phyloP scores from a whole-genome alignment of 2,113 vertebrate genomes.

The Craseonycteris thonglongyai region DNA sequence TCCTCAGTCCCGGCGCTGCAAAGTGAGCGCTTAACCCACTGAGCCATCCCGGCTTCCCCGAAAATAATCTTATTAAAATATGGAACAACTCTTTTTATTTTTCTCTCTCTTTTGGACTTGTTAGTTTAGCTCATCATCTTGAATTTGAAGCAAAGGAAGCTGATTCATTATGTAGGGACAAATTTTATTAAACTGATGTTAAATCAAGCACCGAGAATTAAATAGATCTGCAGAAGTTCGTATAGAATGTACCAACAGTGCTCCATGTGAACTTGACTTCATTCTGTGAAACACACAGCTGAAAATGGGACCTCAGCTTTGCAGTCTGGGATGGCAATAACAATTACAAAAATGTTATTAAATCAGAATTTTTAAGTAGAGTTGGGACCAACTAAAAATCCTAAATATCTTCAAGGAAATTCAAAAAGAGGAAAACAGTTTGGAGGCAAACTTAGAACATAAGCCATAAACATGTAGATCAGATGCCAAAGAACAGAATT shows the following conservation, averaged over 20 bases:
- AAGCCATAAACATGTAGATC: constrained; percentile 67
- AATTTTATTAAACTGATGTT: constrained; percentile 26
- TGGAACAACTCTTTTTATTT: not conserved
- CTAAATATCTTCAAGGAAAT: constrained; percentile 67
- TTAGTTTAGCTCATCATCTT: constrained; percentile 23
- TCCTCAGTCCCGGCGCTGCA: no score
- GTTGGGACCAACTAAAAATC: constrained; percentile 57
- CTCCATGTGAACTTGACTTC: not conserved
- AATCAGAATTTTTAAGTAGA: constrained; percentile 63
- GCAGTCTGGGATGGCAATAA: constrained; percentile 20
- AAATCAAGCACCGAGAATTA: not conserved
- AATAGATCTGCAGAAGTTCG: not conserved
- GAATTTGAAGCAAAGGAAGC: constrained; percentile 25
- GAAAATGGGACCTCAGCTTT: constrained; percentile 18
- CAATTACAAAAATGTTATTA: constrained; percentile 63
- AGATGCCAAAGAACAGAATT: constrained; percentile 63
- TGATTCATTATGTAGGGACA: constrained; percentile 13
- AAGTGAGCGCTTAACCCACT: no score
- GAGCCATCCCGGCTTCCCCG: no score
- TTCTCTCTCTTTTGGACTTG: not conserved
- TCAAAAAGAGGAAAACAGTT: constrained; percentile 69
- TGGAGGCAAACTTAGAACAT: constrained; percentile 69
- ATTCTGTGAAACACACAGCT: constrained; percentile 27
- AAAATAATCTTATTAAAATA: constrained; percentile 29
- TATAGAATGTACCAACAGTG: not conserved